phyloP scores from a whole-genome alignment of 2,113 vertebrate species.

The Leucoraja erinaceus region DNA sequence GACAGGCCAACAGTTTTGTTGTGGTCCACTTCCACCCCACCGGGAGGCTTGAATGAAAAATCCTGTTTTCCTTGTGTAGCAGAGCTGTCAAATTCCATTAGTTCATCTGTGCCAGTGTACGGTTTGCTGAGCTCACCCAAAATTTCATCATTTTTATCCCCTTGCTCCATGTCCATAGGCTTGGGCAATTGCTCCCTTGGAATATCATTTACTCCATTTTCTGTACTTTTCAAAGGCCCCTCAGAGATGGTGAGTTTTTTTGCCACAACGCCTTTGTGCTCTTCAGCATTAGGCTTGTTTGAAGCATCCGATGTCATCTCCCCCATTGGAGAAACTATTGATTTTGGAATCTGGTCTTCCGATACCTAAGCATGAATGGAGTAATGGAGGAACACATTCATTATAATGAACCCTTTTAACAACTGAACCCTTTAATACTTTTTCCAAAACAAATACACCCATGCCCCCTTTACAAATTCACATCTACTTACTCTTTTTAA shows the following conservation, averaged over 20 bases:
- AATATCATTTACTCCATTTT: constrained; percentile 59
- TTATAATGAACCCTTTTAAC: not conserved
- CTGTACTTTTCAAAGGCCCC: constrained; percentile 49
- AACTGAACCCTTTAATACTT: not conserved
- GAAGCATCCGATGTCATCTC: constrained; percentile 84
- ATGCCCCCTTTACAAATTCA: not conserved
- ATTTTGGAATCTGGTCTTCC: constrained; percentile 54
- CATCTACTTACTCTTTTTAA: not conserved
- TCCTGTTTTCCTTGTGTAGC: constrained; percentile 52
- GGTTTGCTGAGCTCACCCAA: constrained; percentile 47
- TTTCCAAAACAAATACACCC: not conserved
- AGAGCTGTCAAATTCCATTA: constrained; percentile 75
- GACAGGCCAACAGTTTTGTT: constrained; percentile 44
- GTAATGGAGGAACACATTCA: constrained; percentile 28
- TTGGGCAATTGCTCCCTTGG: constrained; percentile 51
- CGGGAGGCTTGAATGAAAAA: constrained; percentile 42
- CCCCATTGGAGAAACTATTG: constrained; percentile 55
- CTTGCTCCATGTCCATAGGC: constrained; percentile 53
- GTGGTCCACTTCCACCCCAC: constrained; percentile 46
- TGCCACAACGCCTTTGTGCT: constrained; percentile 64
- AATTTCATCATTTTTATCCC: constrained; percentile 49
- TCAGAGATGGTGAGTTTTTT: constrained; percentile 67
- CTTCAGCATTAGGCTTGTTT: constrained; percentile 72
- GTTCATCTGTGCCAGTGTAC: constrained; percentile 62
- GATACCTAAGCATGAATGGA: constrained; percentile 53